Percentiles rank a stretch among this genome's conserved stretches.
Evolutionary conservation across 1,140 invertebrate species (phyloP).

Genomic region (Oncopodura yosiiana): DNA sequence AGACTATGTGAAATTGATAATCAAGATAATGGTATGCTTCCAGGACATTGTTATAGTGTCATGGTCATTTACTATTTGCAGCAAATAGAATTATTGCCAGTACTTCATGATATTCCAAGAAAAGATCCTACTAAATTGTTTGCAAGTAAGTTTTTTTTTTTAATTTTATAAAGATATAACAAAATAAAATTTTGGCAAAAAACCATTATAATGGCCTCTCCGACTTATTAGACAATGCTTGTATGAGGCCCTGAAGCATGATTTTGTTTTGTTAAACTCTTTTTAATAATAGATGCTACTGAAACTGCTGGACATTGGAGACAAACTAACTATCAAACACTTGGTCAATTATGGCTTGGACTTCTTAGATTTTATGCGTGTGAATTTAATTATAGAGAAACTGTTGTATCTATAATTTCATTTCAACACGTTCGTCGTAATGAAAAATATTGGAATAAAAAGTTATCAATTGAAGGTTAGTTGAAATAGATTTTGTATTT

Average conservation of each 20-base stretch:
- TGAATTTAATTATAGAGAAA: slow-evolving; percentile 39
- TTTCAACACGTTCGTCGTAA: slow-evolving; percentile 36
- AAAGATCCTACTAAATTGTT: not conserved
- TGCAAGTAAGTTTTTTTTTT: not conserved
- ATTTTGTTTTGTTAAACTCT: not conserved
- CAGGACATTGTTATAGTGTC: slow-evolving; percentile 23
- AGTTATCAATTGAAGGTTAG: slow-evolving; percentile 46
- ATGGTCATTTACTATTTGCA: slow-evolving; percentile 29
- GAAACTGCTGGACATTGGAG: slow-evolving; percentile 23
- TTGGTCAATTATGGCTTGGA: slow-evolving; percentile 43
- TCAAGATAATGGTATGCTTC: slow-evolving; percentile 25
- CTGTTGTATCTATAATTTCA: slow-evolving; percentile 41
- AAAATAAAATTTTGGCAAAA: not conserved
- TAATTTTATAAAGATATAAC: not conserved
- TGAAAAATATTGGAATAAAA: slow-evolving; percentile 43
- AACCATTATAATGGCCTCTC: not conserved
- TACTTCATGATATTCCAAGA: slow-evolving; percentile 13
- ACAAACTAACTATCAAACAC: slow-evolving; percentile 6
- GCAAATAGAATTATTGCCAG: slow-evolving; percentile 16
- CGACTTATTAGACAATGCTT: not conserved
- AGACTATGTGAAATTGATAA: slow-evolving; percentile 28
- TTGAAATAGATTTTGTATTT: slow-evolving; percentile 1
- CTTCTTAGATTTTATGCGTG: slow-evolving; percentile 44
- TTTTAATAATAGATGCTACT: not conserved
- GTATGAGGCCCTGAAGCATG: not conserved